These are phyloP conservation scores for Mactra quadrangularis DNA, from an alignment of 1,140 invertebrate species.

Conservation along the genomic window DNA sequence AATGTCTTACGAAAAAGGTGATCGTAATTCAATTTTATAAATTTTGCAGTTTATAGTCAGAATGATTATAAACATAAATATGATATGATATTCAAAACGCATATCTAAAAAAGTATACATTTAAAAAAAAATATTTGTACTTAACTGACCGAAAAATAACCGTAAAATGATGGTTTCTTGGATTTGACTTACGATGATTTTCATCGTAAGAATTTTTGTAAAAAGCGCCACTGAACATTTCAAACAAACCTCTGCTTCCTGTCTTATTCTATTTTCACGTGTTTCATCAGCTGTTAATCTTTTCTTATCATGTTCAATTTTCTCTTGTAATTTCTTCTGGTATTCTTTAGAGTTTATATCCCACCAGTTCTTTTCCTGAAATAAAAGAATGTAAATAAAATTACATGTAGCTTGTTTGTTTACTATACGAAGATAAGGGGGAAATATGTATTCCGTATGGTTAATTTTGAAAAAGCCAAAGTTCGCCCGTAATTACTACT, in stretches of 20 bases:
- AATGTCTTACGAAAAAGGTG: no score
- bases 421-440: neutral
- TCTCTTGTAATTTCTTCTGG: slow-evolving; percentile 39
- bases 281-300: slow-evolving; percentile 32
- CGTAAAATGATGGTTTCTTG: no score
- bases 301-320: slow-evolving; percentile 50
- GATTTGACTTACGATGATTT: no score
- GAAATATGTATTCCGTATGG: neutral
- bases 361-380: slow-evolving; percentile 60
- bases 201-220: no score
- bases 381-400: neutral
- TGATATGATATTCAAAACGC: no score
- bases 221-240: no score
- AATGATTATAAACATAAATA: no score
- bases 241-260: slow-evolving; percentile 42
- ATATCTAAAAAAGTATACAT: no score
- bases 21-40: no score
- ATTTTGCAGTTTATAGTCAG: no score
- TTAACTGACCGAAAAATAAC: no score
- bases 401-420: neutral
- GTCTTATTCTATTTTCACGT: slow-evolving; percentile 22
- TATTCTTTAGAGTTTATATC: slow-evolving; percentile 49
- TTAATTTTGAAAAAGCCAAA: neutral
- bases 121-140: no score
- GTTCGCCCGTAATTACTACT: neutral